Conservation (phyloP, 1,140 invertebrate genomes). For the Araneus ventricosus region DNA sequence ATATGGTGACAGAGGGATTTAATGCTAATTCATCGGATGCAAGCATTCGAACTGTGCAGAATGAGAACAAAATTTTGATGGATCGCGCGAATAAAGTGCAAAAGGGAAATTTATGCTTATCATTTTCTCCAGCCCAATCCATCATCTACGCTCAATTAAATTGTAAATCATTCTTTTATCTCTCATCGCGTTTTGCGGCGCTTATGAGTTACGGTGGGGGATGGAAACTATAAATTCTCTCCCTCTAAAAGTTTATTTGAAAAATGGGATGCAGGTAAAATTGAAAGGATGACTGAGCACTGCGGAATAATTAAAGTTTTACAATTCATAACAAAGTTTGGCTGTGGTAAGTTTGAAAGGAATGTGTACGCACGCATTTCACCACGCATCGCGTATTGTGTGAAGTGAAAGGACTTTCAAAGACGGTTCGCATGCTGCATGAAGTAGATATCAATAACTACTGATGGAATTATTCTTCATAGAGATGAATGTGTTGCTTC, state of each 20-base stretch:
- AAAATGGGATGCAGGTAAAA: background rate
- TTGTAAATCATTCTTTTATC: background rate
- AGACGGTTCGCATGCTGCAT: too few species aligned
- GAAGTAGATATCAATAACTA: too few species aligned
- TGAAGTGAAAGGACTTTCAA: too few species aligned
- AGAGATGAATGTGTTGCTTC: too few species aligned
- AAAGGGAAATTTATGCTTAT: background rate
- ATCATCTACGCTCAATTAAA: slow-evolving; percentile 7
- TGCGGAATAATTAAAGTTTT: background rate
- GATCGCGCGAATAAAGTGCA: background rate
- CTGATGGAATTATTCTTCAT: too few species aligned
- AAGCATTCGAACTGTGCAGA: background rate
- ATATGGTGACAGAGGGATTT: background rate
- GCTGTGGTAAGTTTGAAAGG: too few species aligned
- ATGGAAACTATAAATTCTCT: background rate
- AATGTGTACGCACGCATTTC: too few species aligned
- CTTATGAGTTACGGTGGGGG: background rate
- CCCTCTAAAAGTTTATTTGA: background rate
- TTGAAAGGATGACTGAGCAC: background rate
- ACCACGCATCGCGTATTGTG: too few species aligned
- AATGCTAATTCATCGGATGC: background rate
- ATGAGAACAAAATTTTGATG: background rate
- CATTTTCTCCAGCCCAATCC: background rate
- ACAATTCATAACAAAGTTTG: too few species aligned
- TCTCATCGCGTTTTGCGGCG: background rate